phyloP scores from a whole-genome alignment of 2,888 invertebrate species.

The Chaitophorus viminalis region DNA sequence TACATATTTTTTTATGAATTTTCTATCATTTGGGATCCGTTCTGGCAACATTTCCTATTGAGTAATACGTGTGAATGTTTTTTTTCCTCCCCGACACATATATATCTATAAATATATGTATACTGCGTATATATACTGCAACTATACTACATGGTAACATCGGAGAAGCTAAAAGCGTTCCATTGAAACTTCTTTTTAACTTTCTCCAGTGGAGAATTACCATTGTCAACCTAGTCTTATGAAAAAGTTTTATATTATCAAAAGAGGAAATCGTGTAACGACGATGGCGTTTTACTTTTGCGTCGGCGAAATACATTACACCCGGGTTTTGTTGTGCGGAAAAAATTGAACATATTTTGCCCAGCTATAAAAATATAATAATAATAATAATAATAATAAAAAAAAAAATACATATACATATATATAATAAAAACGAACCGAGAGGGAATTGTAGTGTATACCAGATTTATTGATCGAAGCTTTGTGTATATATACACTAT shows the following conservation, averaged over 20 bases:
- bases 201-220: constrained; percentile 36
- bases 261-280: constrained; percentile 52
- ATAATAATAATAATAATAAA: constrained; percentile 40
- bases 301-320: constrained; percentile 13
- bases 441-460: constrained; percentile 35
- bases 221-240: constrained; percentile 52
- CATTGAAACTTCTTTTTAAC: constrained; percentile 55
- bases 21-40: constrained; percentile 42
- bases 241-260: constrained; percentile 55
- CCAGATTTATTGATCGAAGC: constrained; percentile 47
- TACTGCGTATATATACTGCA: not conserved
- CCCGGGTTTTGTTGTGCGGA: constrained; percentile 36
- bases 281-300: constrained; percentile 45
- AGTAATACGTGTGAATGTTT: constrained; percentile 34
- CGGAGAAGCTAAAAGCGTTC: constrained; percentile 45
- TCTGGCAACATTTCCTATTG: constrained; percentile 52
- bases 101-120: constrained; percentile 3
- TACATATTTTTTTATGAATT: constrained; percentile 30
- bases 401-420: not conserved
- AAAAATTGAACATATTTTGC: constrained; percentile 52
- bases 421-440: constrained; percentile 49
- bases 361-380: constrained; percentile 49
- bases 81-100: not conserved
- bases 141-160: not conserved
- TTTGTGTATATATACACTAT: too few relatives aligned